Base-by-base conservation (phyloP, 2,113 vertebrate genomes). In the Verasper variegatus region DNA sequence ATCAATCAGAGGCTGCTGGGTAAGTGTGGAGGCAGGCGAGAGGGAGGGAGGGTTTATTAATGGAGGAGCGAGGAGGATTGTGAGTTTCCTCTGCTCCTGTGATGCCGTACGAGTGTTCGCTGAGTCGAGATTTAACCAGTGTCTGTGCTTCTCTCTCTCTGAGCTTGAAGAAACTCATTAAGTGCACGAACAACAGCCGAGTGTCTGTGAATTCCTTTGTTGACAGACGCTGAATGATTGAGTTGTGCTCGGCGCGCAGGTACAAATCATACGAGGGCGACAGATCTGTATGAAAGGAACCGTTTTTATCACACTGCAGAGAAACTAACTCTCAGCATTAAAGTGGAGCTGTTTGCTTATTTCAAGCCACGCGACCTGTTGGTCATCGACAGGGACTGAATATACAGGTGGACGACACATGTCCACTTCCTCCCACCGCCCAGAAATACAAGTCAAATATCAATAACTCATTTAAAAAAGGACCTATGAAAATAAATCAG, bases 1-100 rank as follows among this genome's bases (percentile, higher is more conserved):
- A 89, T 89, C 83, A 79, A 88, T 90, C 78, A 62, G 55, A 71
- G 49, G 20, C 74, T 66, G 71, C 20, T 31, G 49, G 54, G 17
- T 61, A 69, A 51, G 67, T 68, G 81, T 51, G 67, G 24, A 11
- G 23, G 18, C n/a, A 55, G 52, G n/a, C 1, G 52, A 23, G 52
- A 55, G n/a, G 52, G 57, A 59, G 23, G 12, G 54, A 14, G 54
- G 54, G n/a, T 77, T 82, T 84, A 74, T 85, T 47, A 85, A 31
- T 12, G 5, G 27, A 17, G 68, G 69, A 62, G 67, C 26, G 72
- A 77, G 80, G 66, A 51, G 80, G 66, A 55, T 68, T 82, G 64
- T 10, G 64, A 18, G 77, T 62, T 76, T 51, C 42, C 69, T 61
- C 63, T 58, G 20, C 21, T 24, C 24, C 24, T 11, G 51, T 24